Percentiles rank a stretch among this genome's conserved stretches.
phyloP scores from a whole-genome alignment of 2,888 invertebrate species.

The Hypselothyrea guttata region DNA sequence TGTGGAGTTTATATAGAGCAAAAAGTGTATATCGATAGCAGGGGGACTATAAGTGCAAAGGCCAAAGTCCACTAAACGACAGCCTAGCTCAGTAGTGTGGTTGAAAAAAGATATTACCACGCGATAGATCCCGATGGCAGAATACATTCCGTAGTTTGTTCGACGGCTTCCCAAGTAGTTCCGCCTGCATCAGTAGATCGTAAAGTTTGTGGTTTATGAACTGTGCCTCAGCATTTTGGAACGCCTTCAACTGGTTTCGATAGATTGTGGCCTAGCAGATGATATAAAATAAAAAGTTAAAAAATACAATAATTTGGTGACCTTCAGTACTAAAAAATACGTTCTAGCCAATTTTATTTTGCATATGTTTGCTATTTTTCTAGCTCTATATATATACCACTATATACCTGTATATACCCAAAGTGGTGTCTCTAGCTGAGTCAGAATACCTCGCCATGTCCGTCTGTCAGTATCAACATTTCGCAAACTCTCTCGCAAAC shows the following conservation, averaged over 20 bases:
- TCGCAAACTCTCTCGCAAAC: too few species aligned
- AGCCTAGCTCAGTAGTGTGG: neutral
- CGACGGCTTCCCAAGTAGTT: neutral
- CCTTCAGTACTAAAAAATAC: too few species aligned
- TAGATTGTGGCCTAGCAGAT: slow-evolving; percentile 7
- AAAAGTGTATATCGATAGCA: slow-evolving; percentile 83
- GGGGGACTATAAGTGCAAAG: slow-evolving; percentile 83
- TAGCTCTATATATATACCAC: too few species aligned
- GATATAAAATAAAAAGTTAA: neutral
- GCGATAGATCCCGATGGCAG: slow-evolving; percentile 20
- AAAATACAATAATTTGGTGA: neutral
- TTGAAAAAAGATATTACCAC: slow-evolving; percentile 7
- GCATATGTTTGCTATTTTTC: too few species aligned
- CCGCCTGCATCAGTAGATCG: slow-evolving; percentile 1
- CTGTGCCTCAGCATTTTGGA: slow-evolving; percentile 2
- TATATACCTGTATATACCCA: too few species aligned
- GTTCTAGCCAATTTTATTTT: too few species aligned
- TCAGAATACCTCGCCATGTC: too few species aligned
- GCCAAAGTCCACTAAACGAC: slow-evolving; percentile 16
- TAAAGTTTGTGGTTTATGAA: slow-evolving; percentile 5
- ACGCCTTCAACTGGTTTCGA: neutral
- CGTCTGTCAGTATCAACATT: too few species aligned
- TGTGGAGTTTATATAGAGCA: slow-evolving; percentile 80
- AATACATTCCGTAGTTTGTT: slow-evolving; percentile 16
- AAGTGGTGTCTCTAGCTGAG: too few species aligned